Conservation (phyloP, 2,888 invertebrate genomes). For the Hermaeophaga mercurialis region DNA sequence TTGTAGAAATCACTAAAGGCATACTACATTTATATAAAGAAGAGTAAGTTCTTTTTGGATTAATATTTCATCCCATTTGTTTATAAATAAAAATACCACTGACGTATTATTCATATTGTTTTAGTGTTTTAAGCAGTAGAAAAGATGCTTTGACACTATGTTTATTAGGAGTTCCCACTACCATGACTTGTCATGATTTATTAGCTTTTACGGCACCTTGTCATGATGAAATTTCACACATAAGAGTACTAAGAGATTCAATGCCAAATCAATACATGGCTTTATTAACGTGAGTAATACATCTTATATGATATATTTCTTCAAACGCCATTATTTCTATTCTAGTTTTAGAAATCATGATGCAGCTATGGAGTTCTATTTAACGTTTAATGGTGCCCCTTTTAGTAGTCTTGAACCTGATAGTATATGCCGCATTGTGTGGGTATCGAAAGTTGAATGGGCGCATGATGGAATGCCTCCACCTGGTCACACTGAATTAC, state of each 20-base stretch:
- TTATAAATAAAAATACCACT: too few species aligned
- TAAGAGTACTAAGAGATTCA: conserved; percentile 89
- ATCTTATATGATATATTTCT: not conserved
- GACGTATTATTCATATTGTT: conserved; percentile 21
- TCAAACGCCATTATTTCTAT: conserved; percentile 12
- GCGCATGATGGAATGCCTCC: conserved; percentile 72
- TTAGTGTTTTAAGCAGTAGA: conserved; percentile 52
- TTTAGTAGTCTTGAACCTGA: conserved; percentile 94
- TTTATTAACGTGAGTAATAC: conserved; percentile 76
- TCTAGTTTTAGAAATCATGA: conserved; percentile 71
- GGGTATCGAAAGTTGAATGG: conserved; percentile 92
- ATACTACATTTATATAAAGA: conserved; percentile 97
- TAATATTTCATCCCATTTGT: conserved; percentile 1
- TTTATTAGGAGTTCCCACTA: conserved; percentile 86
- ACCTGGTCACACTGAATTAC: conserved; percentile 88
- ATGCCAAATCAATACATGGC: conserved; percentile 98
- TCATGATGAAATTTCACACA: conserved; percentile 85
- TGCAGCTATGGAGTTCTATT: conserved; percentile 90
- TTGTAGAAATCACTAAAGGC: conserved; percentile 95
- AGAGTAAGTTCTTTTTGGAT: conserved; percentile 69
- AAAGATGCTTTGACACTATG: conserved; percentile 84
- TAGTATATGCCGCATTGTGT: conserved; percentile 90
- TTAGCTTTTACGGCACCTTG: conserved; percentile 94
- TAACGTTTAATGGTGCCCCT: conserved; percentile 88
- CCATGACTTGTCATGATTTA: conserved; percentile 90